A percentile compares a stretch with the other conserved stretches of the same genome.
Conservation (phyloP, 2,113 vertebrate genomes). For the Columba livia region DNA sequence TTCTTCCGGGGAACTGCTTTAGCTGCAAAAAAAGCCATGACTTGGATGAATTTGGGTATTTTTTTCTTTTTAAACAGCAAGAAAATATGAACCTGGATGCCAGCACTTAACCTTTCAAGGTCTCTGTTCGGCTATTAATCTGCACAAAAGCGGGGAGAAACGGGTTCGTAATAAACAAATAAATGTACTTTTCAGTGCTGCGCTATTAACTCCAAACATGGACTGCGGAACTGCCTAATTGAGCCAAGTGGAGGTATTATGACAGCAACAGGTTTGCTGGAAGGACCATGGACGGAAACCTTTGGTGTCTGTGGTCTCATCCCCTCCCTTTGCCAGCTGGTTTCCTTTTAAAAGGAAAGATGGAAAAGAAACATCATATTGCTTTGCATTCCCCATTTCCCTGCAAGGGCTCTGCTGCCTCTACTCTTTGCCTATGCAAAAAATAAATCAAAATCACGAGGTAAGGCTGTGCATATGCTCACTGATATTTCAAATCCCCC, state of each 20-base stretch:
- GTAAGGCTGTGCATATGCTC: slow-evolving; percentile 70
- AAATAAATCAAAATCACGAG: slow-evolving; percentile 3
- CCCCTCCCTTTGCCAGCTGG: neutral
- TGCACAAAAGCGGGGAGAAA: neutral
- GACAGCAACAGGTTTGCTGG: neutral
- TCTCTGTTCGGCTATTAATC: neutral
- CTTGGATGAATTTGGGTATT: slow-evolving; percentile 21
- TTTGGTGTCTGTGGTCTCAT: neutral
- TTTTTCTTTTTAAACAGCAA: neutral
- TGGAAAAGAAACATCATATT: neutral
- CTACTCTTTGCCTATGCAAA: slow-evolving; percentile 37
- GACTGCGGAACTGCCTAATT: neutral
- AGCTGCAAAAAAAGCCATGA: slow-evolving; percentile 60
- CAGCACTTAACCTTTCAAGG: slow-evolving; percentile 8
- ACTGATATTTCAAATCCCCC: slow-evolving; percentile 78
- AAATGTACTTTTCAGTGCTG: neutral
- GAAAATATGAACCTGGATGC: neutral
- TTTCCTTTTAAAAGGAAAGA: neutral
- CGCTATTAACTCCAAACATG: neutral
- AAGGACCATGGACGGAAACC: neutral
- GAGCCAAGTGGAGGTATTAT: neutral
- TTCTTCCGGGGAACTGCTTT: slow-evolving; percentile 65
- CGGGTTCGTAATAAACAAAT: neutral
- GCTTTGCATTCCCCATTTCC: neutral
- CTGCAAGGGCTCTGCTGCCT: neutral